Percentiles rank a stretch among this genome's conserved stretches.
These are phyloP conservation scores for Mythimna vitellina DNA, from an alignment of 2,888 invertebrate genomes.

Conservation along the genomic window DNA sequence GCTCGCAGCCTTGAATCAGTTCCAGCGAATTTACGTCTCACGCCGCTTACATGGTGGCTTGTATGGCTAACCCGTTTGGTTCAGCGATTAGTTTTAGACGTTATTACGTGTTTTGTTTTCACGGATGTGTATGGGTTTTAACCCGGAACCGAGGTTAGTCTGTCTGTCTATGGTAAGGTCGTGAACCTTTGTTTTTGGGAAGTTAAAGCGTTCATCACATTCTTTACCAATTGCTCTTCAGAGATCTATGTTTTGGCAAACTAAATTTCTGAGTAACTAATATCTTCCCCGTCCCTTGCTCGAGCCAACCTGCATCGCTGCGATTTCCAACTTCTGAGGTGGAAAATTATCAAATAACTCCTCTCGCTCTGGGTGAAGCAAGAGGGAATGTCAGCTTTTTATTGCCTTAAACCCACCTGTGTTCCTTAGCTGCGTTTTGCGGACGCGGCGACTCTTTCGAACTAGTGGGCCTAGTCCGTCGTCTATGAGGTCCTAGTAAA, in stretches of 20 bases:
- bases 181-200: slow-evolving; percentile 27
- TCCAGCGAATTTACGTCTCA: slow-evolving; percentile 55
- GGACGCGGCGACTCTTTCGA: too few species aligned
- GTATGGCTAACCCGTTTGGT: slow-evolving; percentile 31
- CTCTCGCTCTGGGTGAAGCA: too few species aligned
- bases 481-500: too few species aligned
- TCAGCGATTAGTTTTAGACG: slow-evolving; percentile 42
- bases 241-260: neutral
- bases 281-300: too few species aligned
- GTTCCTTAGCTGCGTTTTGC: too few species aligned
- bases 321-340: too few species aligned
- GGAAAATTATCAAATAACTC: too few species aligned
- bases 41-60: slow-evolving; percentile 54
- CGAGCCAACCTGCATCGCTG: too few species aligned
- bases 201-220: neutral
- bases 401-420: too few species aligned
- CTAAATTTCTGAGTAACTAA: too few species aligned
- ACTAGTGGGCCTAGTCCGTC: too few species aligned
- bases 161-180: slow-evolving; percentile 34
- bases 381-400: too few species aligned
- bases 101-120: slow-evolving; percentile 46
- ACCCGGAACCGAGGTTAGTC: slow-evolving; percentile 46
- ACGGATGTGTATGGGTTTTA: slow-evolving; percentile 24
- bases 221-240: neutral
- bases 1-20: slow-evolving; percentile 59